Percentiles rank a stretch among this genome's conserved stretches.
Conservation (phyloP, 2,113 vertebrate species). For the Bos javanicus region DNA sequence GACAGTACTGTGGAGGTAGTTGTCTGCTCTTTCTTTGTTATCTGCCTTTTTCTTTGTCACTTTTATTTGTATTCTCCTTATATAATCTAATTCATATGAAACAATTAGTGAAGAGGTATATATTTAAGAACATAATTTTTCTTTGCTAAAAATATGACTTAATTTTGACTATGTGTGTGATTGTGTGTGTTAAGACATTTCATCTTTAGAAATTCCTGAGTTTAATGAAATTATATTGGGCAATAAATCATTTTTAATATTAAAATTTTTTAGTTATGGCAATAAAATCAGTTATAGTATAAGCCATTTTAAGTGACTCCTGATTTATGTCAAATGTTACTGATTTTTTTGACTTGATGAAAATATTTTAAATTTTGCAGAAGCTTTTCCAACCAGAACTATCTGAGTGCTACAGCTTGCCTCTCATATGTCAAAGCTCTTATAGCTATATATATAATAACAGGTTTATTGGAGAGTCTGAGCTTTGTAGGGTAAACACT, state of each 20-base stretch:
- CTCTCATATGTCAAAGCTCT: not conserved
- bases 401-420: not conserved
- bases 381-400: not conserved
- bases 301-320: not conserved
- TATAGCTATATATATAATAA: not conserved
- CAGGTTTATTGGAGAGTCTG: slow-evolving; percentile 4
- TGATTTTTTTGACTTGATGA: not conserved
- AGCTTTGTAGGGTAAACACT: not conserved
- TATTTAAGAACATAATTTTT: not conserved
- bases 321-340: not conserved
- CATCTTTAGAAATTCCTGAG: not conserved
- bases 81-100: not conserved
- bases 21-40: not conserved
- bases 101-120: not conserved
- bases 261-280: not conserved
- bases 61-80: not conserved
- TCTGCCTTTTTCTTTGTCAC: not conserved
- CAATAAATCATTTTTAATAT: not conserved
- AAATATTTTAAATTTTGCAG: slow-evolving; percentile 29
- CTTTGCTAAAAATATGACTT: not conserved
- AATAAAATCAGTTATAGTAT: slow-evolving; percentile 6
- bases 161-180: not conserved
- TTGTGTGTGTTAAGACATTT: not conserved
- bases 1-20: not conserved
- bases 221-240: slow-evolving; percentile 2